These are phyloP conservation scores for Drosophila subsilvestris DNA, from an alignment of 2,888 invertebrate species.

Conservation along the genomic window DNA sequence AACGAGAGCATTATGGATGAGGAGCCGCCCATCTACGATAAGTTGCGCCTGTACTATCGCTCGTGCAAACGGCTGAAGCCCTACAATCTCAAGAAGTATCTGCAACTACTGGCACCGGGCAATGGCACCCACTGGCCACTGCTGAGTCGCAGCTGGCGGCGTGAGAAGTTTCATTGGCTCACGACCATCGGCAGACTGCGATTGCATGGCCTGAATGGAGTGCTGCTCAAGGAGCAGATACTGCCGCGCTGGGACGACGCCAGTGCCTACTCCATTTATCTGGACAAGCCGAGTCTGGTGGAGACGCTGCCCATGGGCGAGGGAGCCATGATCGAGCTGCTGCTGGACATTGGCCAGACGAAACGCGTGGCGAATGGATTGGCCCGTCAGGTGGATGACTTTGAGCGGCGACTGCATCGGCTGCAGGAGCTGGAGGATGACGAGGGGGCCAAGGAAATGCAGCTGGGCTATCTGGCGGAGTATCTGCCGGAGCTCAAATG, in stretches of 20 bases:
- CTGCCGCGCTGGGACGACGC: conserved; percentile 82
- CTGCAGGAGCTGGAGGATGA: conserved; percentile 76
- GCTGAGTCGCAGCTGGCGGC: conserved; percentile 72
- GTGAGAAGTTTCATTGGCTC: conserved; percentile 76
- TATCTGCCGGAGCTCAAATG: conserved; percentile 79
- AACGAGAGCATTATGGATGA: conserved; percentile 47
- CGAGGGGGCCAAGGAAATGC: conserved; percentile 80
- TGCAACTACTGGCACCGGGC: conserved; percentile 72
- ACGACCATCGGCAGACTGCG: conserved; percentile 76
- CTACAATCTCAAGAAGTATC: conserved; percentile 79
- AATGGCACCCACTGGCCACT: conserved; percentile 62
- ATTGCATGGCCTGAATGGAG: conserved; percentile 77
- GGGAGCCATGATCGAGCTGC: conserved; percentile 75
- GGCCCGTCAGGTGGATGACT: conserved; percentile 72
- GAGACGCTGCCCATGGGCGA: conserved; percentile 76
- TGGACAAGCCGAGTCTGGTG: conserved; percentile 77
- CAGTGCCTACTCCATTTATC: conserved; percentile 72
- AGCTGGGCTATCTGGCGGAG: conserved; percentile 77
- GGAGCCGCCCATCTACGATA: conserved; percentile 49
- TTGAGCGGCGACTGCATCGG: conserved; percentile 76
- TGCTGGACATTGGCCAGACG: conserved; percentile 78
- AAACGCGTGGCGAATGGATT: conserved; percentile 76
- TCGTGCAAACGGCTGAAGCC: conserved; percentile 80
- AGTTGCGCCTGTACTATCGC: conserved; percentile 76
- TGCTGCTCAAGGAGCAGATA: conserved; percentile 79